Base-by-base conservation (phyloP, 2,888 invertebrate species). In the Operophtera brumata region DNA sequence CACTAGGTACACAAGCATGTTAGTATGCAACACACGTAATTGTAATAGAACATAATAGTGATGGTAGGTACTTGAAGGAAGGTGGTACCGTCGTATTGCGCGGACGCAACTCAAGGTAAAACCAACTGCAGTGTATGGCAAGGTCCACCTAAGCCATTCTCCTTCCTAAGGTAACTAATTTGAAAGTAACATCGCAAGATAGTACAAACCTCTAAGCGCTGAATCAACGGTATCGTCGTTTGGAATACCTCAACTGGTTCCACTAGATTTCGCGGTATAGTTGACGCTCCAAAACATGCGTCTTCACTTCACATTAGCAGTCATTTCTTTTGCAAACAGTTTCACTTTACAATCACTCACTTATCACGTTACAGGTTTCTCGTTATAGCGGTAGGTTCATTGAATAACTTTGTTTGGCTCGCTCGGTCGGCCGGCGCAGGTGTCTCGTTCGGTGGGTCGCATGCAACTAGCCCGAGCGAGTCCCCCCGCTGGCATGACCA, bases 321-420 rank as follows among this genome's bases (percentile, higher is more conserved):
- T 41, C 13, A 20, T 43, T 47, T 35, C 48, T 42, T 53, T 53
- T 59, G 56, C 39, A 62, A 65, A 70, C 67, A 64, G 66, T 82
- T 81, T 85, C 85, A 88, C 86, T 84, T 81, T 74, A 77, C 68
- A 80, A 84, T 82, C 78, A 84, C 86, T 80, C 75, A 75, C 75
- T 75, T 69, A 48, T 69, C 67, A 70, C 75, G 70, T 69, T 72
- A 72, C 74, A 60, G 20, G 36, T 41, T 62, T 62, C 60, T 69
- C 69, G 73, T 70, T 60, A 54, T 67, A 7, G 11, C 45, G 47
- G 64, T 67, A 62, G 54, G 67, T 73, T 78, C 76, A 80, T 81
- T 78, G 74, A 75, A 62, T 54, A 62, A 47, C 54, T 36, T 66
- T 69, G 58, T 67, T 64, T 65, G 37, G 14, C 40, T 51, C 57